These are phyloP conservation scores for Peromyscus californicus DNA, from an alignment of 2,113 vertebrate genomes.

Conservation along the genomic window DNA sequence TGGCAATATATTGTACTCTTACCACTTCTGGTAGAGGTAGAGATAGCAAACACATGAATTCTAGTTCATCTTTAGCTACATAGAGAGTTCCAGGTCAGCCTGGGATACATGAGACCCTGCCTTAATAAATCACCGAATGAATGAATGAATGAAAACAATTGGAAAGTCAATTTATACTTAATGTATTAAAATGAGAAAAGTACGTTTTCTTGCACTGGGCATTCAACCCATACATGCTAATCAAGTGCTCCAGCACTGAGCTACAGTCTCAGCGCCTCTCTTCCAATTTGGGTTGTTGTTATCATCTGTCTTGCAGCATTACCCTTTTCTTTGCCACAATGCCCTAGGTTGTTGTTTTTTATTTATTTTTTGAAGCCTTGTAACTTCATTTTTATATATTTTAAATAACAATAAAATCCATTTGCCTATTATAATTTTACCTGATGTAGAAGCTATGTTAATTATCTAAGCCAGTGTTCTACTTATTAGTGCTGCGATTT, in stretches of 20 bases:
- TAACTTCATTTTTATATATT: background rate
- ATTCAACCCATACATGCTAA: background rate
- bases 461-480: background rate
- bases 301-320: background rate
- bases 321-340: constrained; percentile 15
- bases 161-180: background rate
- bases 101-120: background rate
- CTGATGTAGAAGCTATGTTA: background rate
- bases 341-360: background rate
- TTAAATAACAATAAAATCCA: constrained; percentile 27
- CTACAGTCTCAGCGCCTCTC: background rate
- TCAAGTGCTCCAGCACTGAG: background rate
- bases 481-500: background rate
- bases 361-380: background rate
- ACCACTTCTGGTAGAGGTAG: too few relatives aligned
- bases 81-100: background rate
- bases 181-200: constrained; percentile 52
- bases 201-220: background rate
- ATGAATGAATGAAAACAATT: background rate
- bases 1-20: background rate
- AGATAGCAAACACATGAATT: background rate
- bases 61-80: background rate
- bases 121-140: background rate
- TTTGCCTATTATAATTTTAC: constrained; percentile 4
- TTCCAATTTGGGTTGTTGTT: constrained; percentile 46